Conservation (phyloP, 2,888 invertebrate species). For the Liopterus haemorrhoidalis region DNA sequence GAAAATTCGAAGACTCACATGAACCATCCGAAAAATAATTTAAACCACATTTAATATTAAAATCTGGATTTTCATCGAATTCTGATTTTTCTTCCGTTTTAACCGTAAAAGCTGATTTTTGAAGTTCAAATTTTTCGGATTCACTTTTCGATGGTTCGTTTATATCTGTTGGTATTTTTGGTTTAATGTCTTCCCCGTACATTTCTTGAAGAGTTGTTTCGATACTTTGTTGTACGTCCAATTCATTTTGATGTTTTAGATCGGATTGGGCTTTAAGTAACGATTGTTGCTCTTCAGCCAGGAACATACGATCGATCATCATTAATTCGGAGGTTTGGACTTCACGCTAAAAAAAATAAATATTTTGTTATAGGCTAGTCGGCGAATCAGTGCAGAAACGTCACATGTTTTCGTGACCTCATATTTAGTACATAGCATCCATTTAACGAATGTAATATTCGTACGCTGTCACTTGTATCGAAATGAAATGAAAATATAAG, state of each 20-base stretch:
- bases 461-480: too few species aligned
- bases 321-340: conserved; percentile 70
- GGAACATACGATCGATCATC: conserved; percentile 69
- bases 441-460: too few species aligned
- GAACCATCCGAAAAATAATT: conserved; percentile 18
- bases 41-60: conserved; percentile 19
- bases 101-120: conserved; percentile 1
- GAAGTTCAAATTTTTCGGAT: background rate
- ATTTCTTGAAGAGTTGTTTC: conserved; percentile 2
- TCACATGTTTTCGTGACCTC: too few species aligned
- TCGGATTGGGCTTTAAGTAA: conserved; percentile 57
- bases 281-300: conserved; percentile 63
- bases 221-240: conserved; percentile 14
- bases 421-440: too few species aligned
- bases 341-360: conserved; percentile 51
- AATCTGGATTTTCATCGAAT: conserved; percentile 13
- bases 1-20: conserved; percentile 7
- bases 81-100: background rate
- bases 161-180: background rate
- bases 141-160: background rate
- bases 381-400: too few species aligned
- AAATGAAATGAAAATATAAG: too few species aligned
- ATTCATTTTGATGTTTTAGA: conserved; percentile 35
- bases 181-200: conserved; percentile 8
- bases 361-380: too few species aligned